Evolutionary conservation across 2,888 invertebrate genomes (phyloP), one percentile per base, ranked within the genome.

Genomic region (Microchrysa polita): DNA sequence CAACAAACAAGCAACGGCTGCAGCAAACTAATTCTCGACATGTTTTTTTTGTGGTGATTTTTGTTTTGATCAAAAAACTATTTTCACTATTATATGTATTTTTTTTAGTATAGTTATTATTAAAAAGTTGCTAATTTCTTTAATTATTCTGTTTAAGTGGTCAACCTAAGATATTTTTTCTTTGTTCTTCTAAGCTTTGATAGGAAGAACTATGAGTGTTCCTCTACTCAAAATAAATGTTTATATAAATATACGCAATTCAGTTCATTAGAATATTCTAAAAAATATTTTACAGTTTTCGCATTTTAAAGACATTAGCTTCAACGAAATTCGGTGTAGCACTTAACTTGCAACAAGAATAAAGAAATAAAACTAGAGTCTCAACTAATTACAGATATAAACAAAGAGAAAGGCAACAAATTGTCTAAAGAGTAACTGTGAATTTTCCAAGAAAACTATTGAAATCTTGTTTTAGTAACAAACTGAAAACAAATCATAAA

Each of bases 1-100:
- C 79, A 80, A 80, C 80, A 81, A 79, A 80, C 77, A 79, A 79
- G 77, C 77, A 79, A 80, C 76, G 75, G 77, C 77, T 77, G 77
- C 78, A 77, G 78, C 74, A 77, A 34, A 63, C 40, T 76, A 76
- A 74, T 7, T 34, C 7, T 2, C 4, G 7, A 2, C 7, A 5
- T 34, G 27, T 34, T 34, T 34, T 73, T 14, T 75, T 22, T 74
- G 72, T 34, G 2, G 27, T 34, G 7, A 34, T 34, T 34, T 69
- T 52, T 34, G 27, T 34, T 34, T 34, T 7, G 27, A 34, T 44
- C 61, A 48, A 52, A 44, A 67, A 55, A 18, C 69, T 59, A 12
- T 53, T 60, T 72, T 67, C 22, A n/a, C 10, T 48, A 23, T 42
- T 67, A 59, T 48, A n/a, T n/a, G n/a, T 65, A 73, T 27, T 22